Evolutionary conservation across 2,113 vertebrate genomes (phyloP).

Genomic region (Pedionomus torquatus): DNA sequence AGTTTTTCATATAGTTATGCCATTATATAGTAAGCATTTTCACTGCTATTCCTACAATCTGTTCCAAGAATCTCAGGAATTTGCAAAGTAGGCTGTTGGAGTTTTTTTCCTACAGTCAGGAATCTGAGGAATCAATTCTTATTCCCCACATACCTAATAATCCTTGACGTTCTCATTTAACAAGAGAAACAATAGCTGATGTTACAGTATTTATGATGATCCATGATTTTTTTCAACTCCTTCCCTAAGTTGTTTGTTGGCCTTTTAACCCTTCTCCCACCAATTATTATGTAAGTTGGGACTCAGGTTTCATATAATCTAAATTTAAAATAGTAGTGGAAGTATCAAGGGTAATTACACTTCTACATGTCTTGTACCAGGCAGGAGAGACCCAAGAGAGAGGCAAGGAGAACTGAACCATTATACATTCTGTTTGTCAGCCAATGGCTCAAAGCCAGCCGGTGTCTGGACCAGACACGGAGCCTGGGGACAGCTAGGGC

Average conservation of each 20-base stretch:
- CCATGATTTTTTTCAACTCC: not conserved
- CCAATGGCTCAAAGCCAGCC: not conserved
- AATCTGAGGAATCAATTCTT: conserved; percentile 43
- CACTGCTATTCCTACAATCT: not conserved
- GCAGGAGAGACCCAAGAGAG: not conserved
- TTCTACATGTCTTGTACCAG: not conserved
- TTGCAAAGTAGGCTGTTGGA: not conserved
- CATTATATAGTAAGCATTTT: conserved; percentile 45
- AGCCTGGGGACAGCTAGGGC: not conserved
- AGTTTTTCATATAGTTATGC: not conserved
- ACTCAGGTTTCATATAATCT: not conserved
- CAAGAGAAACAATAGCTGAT: conserved; percentile 11
- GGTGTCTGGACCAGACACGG: not conserved
- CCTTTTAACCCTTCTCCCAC: not conserved
- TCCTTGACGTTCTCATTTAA: conserved; percentile 24
- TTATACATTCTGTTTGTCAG: not conserved
- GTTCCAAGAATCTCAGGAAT: conserved; percentile 55
- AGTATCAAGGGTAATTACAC: not conserved
- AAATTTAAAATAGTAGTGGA: not conserved
- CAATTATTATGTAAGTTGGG: not conserved
- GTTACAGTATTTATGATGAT: conserved; percentile 26
- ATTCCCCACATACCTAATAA: conserved; percentile 30
- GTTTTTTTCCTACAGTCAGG: conserved; percentile 3
- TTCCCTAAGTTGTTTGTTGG: not conserved
- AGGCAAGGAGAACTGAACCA: not conserved